phyloP scores from a whole-genome alignment of 2,113 vertebrate species.

The Phocoena phocoena region DNA sequence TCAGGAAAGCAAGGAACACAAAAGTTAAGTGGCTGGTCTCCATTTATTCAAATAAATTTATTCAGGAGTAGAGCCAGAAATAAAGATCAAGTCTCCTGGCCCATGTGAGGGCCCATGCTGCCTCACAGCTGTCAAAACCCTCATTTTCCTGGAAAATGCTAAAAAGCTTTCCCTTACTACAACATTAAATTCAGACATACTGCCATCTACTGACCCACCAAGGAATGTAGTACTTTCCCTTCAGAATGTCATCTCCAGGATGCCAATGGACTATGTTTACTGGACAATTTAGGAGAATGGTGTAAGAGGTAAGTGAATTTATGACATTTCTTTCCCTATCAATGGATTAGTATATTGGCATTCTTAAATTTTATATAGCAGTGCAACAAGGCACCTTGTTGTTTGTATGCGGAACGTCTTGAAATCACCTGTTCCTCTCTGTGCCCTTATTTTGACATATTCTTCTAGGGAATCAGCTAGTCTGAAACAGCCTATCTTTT shows the following conservation, averaged over 20 bases:
- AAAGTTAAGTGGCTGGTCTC: constrained; percentile 68
- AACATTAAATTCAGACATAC: constrained; percentile 61
- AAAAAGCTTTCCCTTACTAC: neutral
- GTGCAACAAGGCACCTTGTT: no score
- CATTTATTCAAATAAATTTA: constrained; percentile 68
- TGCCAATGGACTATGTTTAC: no score
- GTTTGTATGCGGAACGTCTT: neutral
- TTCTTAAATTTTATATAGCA: neutral
- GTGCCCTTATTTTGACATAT: neutral
- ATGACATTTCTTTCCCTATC: neutral
- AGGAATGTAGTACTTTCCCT: neutral
- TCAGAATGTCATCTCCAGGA: neutral
- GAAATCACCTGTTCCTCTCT: neutral
- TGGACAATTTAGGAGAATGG: rapidly evolving
- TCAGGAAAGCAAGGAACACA: constrained; percentile 56
- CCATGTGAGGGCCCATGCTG: constrained; percentile 10
- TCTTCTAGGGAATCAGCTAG: neutral
- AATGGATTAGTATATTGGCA: neutral
- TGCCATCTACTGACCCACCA: constrained; percentile 70
- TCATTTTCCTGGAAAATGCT: constrained; percentile 53
- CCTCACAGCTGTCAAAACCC: constrained; percentile 55
- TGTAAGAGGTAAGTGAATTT: neutral
- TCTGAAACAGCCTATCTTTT: neutral
- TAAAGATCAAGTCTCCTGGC: constrained; percentile 60
- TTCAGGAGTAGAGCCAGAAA: constrained; percentile 68